phyloP scores from a whole-genome alignment of 2,113 vertebrate species.

The Mirounga angustirostris region DNA sequence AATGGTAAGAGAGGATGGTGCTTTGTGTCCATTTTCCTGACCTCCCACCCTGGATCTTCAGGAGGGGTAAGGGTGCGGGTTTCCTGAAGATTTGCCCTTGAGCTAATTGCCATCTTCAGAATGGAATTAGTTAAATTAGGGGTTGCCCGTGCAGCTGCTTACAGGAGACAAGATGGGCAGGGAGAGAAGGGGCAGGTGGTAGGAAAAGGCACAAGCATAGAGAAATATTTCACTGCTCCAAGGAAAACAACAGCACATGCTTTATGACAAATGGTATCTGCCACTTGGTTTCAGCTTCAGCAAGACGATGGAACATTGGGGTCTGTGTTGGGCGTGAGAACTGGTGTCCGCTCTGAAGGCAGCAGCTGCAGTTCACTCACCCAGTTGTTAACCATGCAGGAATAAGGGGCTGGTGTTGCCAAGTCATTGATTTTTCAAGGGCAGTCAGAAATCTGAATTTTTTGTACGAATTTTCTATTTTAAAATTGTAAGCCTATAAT shows the following conservation, averaged over 20 bases:
- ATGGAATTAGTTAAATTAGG: background rate
- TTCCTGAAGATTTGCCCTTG: conserved; percentile 11
- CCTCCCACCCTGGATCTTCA: background rate
- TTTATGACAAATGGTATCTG: background rate
- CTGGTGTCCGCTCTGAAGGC: background rate
- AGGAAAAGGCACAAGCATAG: background rate
- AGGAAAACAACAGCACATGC: background rate
- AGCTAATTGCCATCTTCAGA: background rate
- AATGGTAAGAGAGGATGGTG: background rate
- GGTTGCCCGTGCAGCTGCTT: background rate
- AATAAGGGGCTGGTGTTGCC: background rate
- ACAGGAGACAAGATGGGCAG: background rate
- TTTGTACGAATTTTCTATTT: background rate
- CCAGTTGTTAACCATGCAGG: background rate
- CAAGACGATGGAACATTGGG: background rate
- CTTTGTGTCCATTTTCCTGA: background rate
- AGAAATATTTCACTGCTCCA: background rate
- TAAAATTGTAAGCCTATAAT: background rate
- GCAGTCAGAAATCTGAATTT: background rate
- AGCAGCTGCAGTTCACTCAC: background rate
- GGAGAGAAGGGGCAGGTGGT: background rate
- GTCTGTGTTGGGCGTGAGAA: background rate
- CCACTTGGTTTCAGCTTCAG: background rate
- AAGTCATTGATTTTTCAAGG: background rate
- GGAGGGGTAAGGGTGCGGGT: background rate